Percentiles rank a stretch among this genome's conserved stretches.
Conservation (phyloP, 2,797 vertebrate species). For the Chelidonichthys spinosus region DNA sequence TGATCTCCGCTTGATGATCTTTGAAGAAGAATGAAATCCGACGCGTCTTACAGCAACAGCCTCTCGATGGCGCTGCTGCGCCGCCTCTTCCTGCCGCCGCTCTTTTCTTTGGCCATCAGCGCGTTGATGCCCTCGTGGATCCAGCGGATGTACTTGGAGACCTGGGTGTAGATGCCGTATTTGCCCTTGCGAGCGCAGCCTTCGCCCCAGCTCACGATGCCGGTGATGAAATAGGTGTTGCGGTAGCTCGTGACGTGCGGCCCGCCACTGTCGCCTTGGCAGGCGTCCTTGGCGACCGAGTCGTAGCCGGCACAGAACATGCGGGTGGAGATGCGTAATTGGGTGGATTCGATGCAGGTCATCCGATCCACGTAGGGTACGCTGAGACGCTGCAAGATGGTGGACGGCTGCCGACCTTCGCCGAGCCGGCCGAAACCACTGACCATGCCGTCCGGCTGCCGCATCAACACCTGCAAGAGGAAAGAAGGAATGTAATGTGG, state of each 20-base stretch:
- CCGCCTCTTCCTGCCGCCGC: slow-evolving; percentile 20
- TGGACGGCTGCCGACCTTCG: slow-evolving; percentile 82
- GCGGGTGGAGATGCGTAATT: slow-evolving; percentile 81
- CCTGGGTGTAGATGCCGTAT: slow-evolving; percentile 93
- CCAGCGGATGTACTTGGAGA: slow-evolving; percentile 90
- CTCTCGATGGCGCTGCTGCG: slow-evolving; percentile 21
- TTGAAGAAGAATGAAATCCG: not conserved
- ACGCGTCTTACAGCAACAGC: slow-evolving; percentile 30
- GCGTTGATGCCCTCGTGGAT: slow-evolving; percentile 74
- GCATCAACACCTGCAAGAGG: slow-evolving; percentile 85
- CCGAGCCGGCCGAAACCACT: slow-evolving; percentile 92
- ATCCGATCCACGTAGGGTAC: slow-evolving; percentile 89
- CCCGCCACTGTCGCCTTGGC: slow-evolving; percentile 95
- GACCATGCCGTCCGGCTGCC: slow-evolving; percentile 79
- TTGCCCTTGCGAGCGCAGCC: slow-evolving; percentile 92
- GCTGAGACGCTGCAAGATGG: slow-evolving; percentile 84
- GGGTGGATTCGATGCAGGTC: slow-evolving; percentile 89
- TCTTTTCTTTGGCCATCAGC: slow-evolving; percentile 24
- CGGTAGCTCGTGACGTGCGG: slow-evolving; percentile 91
- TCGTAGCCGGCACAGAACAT: slow-evolving; percentile 98
- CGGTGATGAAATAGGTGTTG: slow-evolving; percentile 90
- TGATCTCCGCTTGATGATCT: not conserved
- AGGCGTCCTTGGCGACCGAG: slow-evolving; percentile 85
- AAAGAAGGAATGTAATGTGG: not conserved
- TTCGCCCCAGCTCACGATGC: slow-evolving; percentile 97